Evolutionary conservation across 2,888 invertebrate species (phyloP).

Genomic region (Hyposoter dolosus): DNA sequence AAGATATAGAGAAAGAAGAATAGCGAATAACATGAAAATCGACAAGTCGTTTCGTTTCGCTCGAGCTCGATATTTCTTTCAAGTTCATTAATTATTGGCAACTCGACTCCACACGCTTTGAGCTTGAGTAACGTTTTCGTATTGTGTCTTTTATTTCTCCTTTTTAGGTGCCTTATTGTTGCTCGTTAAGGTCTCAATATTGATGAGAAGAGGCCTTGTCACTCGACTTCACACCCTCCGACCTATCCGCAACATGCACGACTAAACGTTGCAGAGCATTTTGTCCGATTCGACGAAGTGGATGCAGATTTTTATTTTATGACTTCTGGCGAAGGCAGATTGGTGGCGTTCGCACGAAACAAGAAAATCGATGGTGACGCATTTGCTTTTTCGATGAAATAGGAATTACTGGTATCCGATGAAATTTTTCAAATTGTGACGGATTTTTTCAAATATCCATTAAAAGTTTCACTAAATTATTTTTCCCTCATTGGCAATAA

Average conservation of each 20-base stretch:
- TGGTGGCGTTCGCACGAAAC: background rate
- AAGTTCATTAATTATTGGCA: conserved; percentile 34
- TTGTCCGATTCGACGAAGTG: background rate
- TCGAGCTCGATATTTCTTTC: conserved; percentile 15
- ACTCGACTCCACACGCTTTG: background rate
- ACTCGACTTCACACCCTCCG: background rate
- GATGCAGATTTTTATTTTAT: background rate
- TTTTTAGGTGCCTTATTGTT: background rate
- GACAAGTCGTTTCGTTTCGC: background rate
- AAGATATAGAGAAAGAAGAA: conserved; percentile 1
- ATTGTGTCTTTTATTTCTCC: background rate
- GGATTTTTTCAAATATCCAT: too few species aligned
- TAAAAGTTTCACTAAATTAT: background rate
- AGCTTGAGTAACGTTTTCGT: background rate
- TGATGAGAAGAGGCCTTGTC: background rate
- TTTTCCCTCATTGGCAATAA: background rate
- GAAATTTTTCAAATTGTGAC: too few species aligned
- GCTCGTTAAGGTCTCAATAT: background rate
- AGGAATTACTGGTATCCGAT: background rate
- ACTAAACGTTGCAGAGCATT: background rate
- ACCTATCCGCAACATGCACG: background rate
- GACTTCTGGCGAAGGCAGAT: background rate
- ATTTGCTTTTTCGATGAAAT: background rate
- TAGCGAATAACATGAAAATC: conserved; percentile 8
- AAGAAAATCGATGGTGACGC: background rate